Conservation (phyloP, 1,140 invertebrate genomes). For the Portunus trituberculatus region DNA sequence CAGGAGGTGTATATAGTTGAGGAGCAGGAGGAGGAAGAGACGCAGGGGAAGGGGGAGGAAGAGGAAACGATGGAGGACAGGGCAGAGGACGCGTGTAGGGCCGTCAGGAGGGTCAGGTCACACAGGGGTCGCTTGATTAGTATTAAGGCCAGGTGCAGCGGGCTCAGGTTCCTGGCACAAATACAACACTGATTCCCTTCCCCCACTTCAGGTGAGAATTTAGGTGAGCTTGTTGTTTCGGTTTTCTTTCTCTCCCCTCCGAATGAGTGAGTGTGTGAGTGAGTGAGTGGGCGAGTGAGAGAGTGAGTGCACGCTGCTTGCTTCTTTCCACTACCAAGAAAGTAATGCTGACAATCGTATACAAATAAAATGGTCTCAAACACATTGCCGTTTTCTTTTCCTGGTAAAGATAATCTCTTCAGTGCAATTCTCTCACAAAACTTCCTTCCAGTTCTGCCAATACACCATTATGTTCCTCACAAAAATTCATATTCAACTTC, state of each 20-base stretch:
- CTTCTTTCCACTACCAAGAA: neutral
- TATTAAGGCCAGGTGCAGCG: neutral
- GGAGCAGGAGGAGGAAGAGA: slow-evolving; percentile 30
- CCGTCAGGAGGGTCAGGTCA: neutral
- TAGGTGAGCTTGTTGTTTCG: neutral
- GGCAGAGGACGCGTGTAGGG: neutral
- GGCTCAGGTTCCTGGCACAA: neutral
- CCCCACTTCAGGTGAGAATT: neutral
- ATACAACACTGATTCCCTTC: neutral
- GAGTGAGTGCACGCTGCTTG: neutral
- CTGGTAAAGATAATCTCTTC: too few species aligned
- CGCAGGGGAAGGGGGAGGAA: neutral
- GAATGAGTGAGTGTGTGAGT: slow-evolving; percentile 26
- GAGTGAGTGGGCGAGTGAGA: slow-evolving; percentile 16
- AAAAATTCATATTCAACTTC: too few species aligned
- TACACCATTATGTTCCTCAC: too few species aligned
- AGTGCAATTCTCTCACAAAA: too few species aligned
- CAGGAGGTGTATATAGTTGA: neutral
- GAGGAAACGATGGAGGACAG: neutral
- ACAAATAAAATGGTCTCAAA: too few species aligned
- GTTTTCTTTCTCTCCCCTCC: neutral
- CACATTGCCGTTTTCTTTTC: too few species aligned
- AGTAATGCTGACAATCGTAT: too few species aligned
- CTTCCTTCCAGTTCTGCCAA: too few species aligned
- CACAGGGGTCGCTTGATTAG: neutral